Conservation (phyloP, 2,888 invertebrate species). For the Thumatha senex region DNA sequence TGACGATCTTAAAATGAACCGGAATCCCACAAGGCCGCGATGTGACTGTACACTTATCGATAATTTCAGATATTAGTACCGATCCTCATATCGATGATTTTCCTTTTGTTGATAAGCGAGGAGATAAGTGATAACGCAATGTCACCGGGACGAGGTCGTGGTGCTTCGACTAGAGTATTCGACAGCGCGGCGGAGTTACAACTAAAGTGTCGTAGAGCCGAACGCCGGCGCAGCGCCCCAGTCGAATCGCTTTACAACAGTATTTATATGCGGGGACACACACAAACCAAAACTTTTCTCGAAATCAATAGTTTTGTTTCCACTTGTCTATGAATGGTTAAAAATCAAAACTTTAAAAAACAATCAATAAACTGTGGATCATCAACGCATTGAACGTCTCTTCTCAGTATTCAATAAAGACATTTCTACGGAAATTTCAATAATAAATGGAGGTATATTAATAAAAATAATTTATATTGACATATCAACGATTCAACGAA, state of each 20-base stretch:
- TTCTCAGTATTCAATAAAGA: not conserved
- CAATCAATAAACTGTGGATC: constrained; percentile 7
- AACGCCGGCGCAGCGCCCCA: constrained; percentile 65
- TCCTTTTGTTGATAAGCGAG: constrained; percentile 52
- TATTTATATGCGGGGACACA: constrained; percentile 64
- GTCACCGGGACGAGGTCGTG: constrained; percentile 69
- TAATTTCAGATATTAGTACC: constrained; percentile 32
- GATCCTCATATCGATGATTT: constrained; percentile 55
- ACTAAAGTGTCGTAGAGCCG: constrained; percentile 67
- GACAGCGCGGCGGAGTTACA: constrained; percentile 76
- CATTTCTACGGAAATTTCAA: constrained; percentile 1
- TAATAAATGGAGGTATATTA: not conserved
- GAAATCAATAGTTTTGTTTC: constrained; percentile 32
- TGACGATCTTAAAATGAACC: constrained; percentile 17
- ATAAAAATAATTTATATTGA: constrained; percentile 6
- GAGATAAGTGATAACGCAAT: constrained; percentile 72
- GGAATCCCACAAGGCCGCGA: constrained; percentile 47
- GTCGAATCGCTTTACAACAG: constrained; percentile 52
- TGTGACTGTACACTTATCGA: constrained; percentile 37
- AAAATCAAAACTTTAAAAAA: not conserved
- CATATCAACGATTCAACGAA: constrained; percentile 9
- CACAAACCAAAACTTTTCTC: constrained; percentile 61
- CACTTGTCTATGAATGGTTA: not conserved
- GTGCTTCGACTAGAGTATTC: constrained; percentile 68
- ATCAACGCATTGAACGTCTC: not conserved